Evolutionary conservation across 2,888 invertebrate species (phyloP), one percentile per base, ranked within the genome.

Genomic region (Chrysolina americana): DNA sequence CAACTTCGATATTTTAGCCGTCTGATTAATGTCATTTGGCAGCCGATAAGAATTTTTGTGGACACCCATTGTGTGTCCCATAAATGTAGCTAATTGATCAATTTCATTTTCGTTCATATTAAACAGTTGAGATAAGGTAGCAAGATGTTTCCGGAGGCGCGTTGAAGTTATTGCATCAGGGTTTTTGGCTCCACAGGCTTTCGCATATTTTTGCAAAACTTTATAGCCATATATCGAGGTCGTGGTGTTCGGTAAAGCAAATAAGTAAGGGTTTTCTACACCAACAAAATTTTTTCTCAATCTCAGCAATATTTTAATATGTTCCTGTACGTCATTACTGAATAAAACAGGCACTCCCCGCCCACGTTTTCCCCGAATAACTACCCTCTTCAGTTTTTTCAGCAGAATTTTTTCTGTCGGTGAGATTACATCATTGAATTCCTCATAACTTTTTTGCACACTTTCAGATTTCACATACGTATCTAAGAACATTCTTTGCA

Each of bases 71-170:
- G 81, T 81, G 63, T 81, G 81, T 1, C 81, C 81, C 79, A 82
- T 82, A 68, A 81, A 82, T 2, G 75, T 73, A 6, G 81, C 74
- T 19, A 82, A 53, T 65, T 82, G 80, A 59, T 81, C 81, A 8
- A 80, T 47, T 21, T 82, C 80, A 47, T 70, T 75, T 44, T 81
- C 78, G 41, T 73, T 53, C 73, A 81, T 68, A 47, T 71, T 77
- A 19, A 81, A 79, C 1, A 81, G 13, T 75, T 82, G 82, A 0
- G 79, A 71, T 19, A 81, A 44, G 0, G 76, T 82, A 9, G 81
- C 81, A 13, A 81, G 56, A 71, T 81, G 80, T 70, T 82, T 82
- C 23, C 81, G 23, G 15, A 81, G 63, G 68, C 65, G 68, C n/a
- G 80, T 80, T 0, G 66, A 75, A 11, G 78, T 79, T 21, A 81